A percentile compares a stretch with the other conserved stretches of the same genome.
phyloP scores from a whole-genome alignment of 2,888 invertebrate species.

The Xestia sexstrigata region DNA sequence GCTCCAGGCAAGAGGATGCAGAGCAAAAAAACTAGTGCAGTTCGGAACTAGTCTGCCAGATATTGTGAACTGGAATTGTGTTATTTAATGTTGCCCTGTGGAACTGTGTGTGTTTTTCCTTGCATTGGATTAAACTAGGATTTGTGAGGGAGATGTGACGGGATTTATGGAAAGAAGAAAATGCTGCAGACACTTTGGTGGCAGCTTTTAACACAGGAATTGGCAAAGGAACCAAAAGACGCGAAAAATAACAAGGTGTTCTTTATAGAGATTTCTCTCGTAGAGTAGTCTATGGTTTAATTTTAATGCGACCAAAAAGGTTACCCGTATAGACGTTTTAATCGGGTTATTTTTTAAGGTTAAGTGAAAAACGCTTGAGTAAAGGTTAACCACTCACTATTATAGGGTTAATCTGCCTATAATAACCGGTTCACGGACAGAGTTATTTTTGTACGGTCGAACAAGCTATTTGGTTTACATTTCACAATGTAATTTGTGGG shows the following conservation, averaged over 20 bases:
- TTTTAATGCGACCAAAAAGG: background rate
- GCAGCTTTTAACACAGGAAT: background rate
- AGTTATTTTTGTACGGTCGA: background rate
- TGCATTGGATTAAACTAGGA: background rate
- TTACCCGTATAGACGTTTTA: background rate
- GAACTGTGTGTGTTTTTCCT: constrained; percentile 1
- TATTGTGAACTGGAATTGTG: constrained; percentile 13
- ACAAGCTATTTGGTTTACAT: too few relatives aligned
- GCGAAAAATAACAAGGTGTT: too few relatives aligned
- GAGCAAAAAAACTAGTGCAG: constrained; percentile 46
- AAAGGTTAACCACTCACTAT: too few relatives aligned
- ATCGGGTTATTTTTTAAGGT: background rate
- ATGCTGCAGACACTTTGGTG: background rate
- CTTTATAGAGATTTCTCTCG: background rate
- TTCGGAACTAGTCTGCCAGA: constrained; percentile 12
- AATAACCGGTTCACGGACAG: background rate
- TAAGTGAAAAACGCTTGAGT: background rate
- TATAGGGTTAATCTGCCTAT: background rate
- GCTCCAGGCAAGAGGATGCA: constrained; percentile 36
- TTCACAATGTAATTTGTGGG: too few relatives aligned
- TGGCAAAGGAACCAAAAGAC: too few relatives aligned
- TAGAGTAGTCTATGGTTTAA: background rate
- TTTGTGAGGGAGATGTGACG: background rate
- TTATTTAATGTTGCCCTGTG: background rate
- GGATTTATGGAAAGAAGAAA: background rate